phyloP scores from a whole-genome alignment of 2,888 invertebrate species.

The Rotaria magnacalcarata region DNA sequence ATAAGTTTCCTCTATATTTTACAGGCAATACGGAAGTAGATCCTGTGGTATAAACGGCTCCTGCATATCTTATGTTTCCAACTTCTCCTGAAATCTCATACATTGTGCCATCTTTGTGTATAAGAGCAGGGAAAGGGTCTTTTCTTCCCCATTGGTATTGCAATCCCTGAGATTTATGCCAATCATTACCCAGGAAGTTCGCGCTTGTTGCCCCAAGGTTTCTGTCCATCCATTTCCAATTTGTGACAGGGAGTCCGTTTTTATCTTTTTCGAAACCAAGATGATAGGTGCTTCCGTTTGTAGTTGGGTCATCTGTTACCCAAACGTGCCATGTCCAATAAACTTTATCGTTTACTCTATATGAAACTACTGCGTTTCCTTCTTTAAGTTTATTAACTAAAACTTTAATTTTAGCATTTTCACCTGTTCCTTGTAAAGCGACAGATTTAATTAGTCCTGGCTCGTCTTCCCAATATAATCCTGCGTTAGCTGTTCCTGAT shows the following conservation, averaged over 20 bases:
- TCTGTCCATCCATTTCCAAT: constrained; percentile 14
- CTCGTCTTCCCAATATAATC: background rate
- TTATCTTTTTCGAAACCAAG: background rate
- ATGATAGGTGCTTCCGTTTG: background rate
- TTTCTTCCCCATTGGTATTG: constrained; percentile 5
- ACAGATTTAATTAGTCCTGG: constrained; percentile 6
- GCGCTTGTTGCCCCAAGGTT: constrained; percentile 7
- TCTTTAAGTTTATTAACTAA: background rate
- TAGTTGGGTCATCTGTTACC: constrained; percentile 3
- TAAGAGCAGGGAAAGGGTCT: background rate
- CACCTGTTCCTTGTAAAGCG: background rate
- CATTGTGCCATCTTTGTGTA: background rate
- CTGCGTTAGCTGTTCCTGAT: background rate
- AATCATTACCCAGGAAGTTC: constrained; percentile 4
- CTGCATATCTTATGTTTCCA: background rate
- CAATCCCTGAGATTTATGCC: constrained; percentile 8
- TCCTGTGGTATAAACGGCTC: background rate
- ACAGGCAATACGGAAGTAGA: background rate
- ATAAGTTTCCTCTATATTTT: constrained; percentile 4
- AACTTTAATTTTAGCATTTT: constrained; percentile 9
- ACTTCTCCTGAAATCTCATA: background rate
- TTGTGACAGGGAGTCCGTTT: background rate
- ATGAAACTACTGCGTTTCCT: background rate
- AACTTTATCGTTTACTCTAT: background rate
- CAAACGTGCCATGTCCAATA: background rate